Evolutionary conservation across 1,140 invertebrate species (phyloP), one percentile per base, ranked within the genome.

Genomic region (Monochamus saltuarius): DNA sequence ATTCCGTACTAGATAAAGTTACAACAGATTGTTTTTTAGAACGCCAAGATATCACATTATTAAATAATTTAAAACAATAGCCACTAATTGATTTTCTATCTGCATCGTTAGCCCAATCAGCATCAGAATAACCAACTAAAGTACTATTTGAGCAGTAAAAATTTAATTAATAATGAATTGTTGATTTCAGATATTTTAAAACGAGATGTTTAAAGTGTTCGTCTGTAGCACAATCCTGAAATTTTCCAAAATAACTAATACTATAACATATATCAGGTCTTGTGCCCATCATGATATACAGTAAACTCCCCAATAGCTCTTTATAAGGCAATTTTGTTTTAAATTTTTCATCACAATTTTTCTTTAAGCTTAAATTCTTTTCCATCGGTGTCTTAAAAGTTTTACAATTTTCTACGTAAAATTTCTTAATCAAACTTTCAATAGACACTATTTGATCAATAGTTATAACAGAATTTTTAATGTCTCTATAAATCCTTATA

Each of bases 331-430:
- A n/a, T 8, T 40, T 40, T 55, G 73, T 68, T 7, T 82, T 62
- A 58, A 80, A 80, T 29, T 66, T 61, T 38, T 80, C 64, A 7
- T 80, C 55, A 22, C 73, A 47, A 59, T 80, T 78, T 1, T 69
- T 73, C 38, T n/a, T 66, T 1, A 62, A 43, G 17, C 10, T 56
- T 16, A 51, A 37, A 46, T 64, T 46, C 4, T 16, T 43, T 34
- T 64, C 58, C 22, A 59, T 49, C 16, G 57, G 56, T 22, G 52
- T 63, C 6, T 22, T 53, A 35, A 39, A 17, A 35, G 39, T 3
- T 8, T 60, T 63, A 59, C 42, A 59, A 4, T 59, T 42, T 7
- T 10, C 2, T 42, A 59, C 58, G 42, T 54, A 55, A 36, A 65
- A 65, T 39, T 47, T 57, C 13, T 29, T 29, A 29, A 29, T 29